phyloP scores from a whole-genome alignment of 1,140 invertebrate genomes.

The Atta cephalotes region DNA sequence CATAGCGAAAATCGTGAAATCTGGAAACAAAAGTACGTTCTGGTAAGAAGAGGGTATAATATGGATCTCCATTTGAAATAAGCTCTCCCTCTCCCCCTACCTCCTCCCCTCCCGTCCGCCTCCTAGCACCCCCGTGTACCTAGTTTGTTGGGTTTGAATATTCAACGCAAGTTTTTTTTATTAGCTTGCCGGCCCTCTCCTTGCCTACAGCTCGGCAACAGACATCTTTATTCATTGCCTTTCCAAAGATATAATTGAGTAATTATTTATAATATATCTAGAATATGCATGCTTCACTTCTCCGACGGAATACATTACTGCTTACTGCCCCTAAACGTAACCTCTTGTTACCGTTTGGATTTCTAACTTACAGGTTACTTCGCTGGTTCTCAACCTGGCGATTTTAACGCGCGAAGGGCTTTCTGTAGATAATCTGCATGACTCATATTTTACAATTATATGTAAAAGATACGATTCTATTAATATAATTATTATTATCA shows the following conservation, averaged over 20 bases:
- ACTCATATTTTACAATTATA: background rate
- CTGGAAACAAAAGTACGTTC: constrained; percentile 82
- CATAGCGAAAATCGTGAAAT: constrained; percentile 78
- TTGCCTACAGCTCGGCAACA: constrained; percentile 77
- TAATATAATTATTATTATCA: background rate
- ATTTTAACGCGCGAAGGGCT: constrained; percentile 55
- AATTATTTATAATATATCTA: constrained; percentile 87
- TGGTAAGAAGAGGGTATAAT: constrained; percentile 84
- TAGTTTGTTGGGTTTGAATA: constrained; percentile 87
- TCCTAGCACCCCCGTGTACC: constrained; percentile 81
- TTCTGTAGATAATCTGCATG: background rate
- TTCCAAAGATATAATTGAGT: constrained; percentile 87
- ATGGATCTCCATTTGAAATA: constrained; percentile 87
- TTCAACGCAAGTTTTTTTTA: constrained; percentile 86
- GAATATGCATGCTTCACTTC: constrained; percentile 87
- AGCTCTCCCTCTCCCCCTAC: constrained; percentile 76
- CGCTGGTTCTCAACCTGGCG: constrained; percentile 73
- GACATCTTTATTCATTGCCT: constrained; percentile 87
- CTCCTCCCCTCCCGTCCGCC: constrained; percentile 65
- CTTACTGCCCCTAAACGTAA: constrained; percentile 85
- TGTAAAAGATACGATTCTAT: background rate
- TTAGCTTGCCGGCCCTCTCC: constrained; percentile 82
- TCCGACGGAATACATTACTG: constrained; percentile 84
- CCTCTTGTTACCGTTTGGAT: constrained; percentile 84
- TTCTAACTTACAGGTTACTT: constrained; percentile 78